Percentiles rank a stretch among this genome's conserved stretches.
Conservation (phyloP, 1,140 invertebrate species). For the Meloidogyne hapla region DNA sequence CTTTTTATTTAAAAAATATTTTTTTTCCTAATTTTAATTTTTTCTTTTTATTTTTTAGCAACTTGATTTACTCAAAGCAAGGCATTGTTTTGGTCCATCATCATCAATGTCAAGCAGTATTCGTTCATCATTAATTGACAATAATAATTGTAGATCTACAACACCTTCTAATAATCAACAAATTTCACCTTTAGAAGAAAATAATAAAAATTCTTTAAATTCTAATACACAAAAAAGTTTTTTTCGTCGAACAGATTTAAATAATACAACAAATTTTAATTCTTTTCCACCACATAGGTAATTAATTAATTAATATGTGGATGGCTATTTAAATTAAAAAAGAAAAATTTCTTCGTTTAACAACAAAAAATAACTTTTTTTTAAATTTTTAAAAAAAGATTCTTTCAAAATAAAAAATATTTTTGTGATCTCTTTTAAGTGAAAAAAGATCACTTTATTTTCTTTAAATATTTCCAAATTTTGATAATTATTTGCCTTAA, state of each 20-base stretch:
- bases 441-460: too few species aligned
- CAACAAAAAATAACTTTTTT: too few species aligned
- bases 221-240: not conserved
- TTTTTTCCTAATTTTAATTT: too few species aligned
- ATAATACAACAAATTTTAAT: not conserved
- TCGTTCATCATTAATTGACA: not conserved
- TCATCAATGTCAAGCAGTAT: not conserved
- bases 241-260: not conserved
- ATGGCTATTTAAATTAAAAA: too few species aligned
- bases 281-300: not conserved
- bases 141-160: not conserved
- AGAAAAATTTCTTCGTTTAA: too few species aligned
- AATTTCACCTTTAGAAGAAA: not conserved
- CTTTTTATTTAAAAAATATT: too few species aligned
- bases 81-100: not conserved
- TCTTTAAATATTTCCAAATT: too few species aligned
- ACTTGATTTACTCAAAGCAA: not conserved
- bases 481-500: too few species aligned
- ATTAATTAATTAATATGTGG: too few species aligned
- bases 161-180: not conserved
- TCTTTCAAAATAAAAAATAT: too few species aligned
- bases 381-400: too few species aligned
- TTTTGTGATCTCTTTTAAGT: too few species aligned
- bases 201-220: not conserved
- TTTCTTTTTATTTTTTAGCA: not conserved